Base-by-base conservation (phyloP, 2,113 vertebrate genomes). In the Cavia porcellus region DNA sequence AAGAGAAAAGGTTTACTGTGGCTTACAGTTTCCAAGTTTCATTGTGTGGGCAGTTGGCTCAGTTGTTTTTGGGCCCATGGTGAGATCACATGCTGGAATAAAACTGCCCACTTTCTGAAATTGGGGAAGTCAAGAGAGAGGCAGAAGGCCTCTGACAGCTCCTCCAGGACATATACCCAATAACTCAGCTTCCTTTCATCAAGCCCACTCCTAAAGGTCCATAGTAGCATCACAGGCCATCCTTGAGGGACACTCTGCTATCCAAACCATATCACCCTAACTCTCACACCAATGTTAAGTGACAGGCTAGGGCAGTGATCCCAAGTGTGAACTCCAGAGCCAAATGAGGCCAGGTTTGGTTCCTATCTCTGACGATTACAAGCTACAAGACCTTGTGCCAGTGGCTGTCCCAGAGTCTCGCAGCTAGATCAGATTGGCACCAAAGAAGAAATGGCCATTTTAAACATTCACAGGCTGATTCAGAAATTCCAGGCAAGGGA, bases 361-460 rank as follows among this genome's bases (percentile, higher is more conserved):
- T 70, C 11, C 61, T 45, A 88, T 32, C 7, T 72, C 62, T 32
- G 42, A 59, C 68, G 32, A n/a, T 92, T 62, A 42, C 1, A 28
- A n/a, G 57, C 83, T 70, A 22, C 66, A 83, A 83, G 83, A 90
- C 83, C n/a, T 94, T 72, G 81, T 32, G 20, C 79, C n/a, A 66
- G 87, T 87, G 62, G 45, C 92, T 97, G 95, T 30, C 57, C 80
- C 62, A 2, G 55, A 87, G 86, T 70, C 87, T 84, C n/a, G n/a
- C 57, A 55, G 80, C 66, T 57, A 25, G 79, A 89, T 95, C 90
- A 81, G 42, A 86, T 30, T 74, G 66, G 74, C 90, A 75, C 74
- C 66, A 25, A 52, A 45, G 93, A 62, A 87, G 32, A 80, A 88
- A 7, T 96, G 97, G 94, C 24, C 84, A 12, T 92, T 62, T 87